Evolutionary conservation across 2,113 vertebrate species (phyloP), one percentile per base, ranked within the genome.

Genomic region (Scophthalmus maximus): DNA sequence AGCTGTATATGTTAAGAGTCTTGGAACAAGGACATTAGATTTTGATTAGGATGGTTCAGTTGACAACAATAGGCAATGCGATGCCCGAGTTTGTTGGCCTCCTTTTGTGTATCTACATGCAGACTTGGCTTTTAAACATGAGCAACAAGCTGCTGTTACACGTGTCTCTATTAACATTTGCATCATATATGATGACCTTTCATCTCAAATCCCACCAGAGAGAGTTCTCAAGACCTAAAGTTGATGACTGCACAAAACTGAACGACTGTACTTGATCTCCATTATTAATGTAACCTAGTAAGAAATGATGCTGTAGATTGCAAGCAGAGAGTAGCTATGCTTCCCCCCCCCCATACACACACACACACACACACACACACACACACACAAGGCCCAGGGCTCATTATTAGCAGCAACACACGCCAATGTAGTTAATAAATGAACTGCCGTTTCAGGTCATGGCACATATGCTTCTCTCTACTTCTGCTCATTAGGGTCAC

Each of bases 401-500:
- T 90, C 87, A 78, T 89, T 90, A 88, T 85, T 76, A 85, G 78
- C 79, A 79, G 79, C 85, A 78, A 62, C 29, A 30, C 75, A 74
- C 30, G 68, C 69, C 63, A 85, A 77, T 81, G 84, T 79, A 73
- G 85, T 89, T 87, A 78, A 85, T 81, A 78, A 88, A 84, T 51
- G 81, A 79, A 71, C 76, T 68, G 75, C 81, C 47, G 71, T 84
- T 81, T 82, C 51, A 71, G 85, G 83, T 87, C 63, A 71, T 68
- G 76, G 76, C 85, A 89, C 89, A 89, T 79, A 52, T 87, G 88
- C 76, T 86, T 87, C 78, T 70, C 78, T 82, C 72, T 52, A 63
- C 73, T 87, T 81, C 79, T 82, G 81, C 89, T 91, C 89, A 90
- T 92, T 91, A 91, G 81, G 81, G 85, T 87, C 91, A 87, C 74